A percentile compares a stretch with the other conserved stretches of the same genome.
These are phyloP conservation scores for Sebastes kiyomatsui DNA, from an alignment of 2,797 vertebrate genomes.

Conservation along the genomic window DNA sequence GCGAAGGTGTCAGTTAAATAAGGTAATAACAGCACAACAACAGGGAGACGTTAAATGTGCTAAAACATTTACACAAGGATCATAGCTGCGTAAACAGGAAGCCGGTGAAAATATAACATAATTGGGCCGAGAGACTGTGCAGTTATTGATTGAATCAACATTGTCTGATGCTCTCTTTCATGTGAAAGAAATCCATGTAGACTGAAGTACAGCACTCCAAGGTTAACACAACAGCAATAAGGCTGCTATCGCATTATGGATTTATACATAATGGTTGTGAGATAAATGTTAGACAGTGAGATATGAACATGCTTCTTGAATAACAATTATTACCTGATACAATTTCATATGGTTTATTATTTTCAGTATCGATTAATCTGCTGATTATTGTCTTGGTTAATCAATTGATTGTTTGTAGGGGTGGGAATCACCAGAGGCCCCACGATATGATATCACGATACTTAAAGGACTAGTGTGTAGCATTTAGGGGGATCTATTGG, in stretches of 20 bases:
- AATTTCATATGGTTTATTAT: background rate
- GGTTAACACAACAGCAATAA: background rate
- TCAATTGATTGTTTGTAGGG: background rate
- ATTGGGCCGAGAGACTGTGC: constrained; percentile 6
- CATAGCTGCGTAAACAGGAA: constrained; percentile 36
- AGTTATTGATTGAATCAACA: constrained; percentile 45
- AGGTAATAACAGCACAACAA: constrained; percentile 27
- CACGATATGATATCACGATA: no score
- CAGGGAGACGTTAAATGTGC: constrained; percentile 31
- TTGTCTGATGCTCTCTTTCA: constrained; percentile 31
- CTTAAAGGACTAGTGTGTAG: no score
- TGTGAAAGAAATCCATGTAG: constrained; percentile 33
- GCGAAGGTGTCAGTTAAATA: constrained; percentile 28
- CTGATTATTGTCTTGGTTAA: background rate
- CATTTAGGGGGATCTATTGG: no score
- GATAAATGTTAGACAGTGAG: background rate
- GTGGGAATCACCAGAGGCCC: no score
- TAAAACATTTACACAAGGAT: constrained; percentile 26
- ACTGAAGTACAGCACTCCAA: background rate
- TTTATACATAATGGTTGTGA: background rate
- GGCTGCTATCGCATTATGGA: background rate
- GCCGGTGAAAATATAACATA: constrained; percentile 16
- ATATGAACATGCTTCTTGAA: background rate
- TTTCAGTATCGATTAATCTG: background rate
- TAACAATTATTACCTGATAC: background rate